Base-by-base conservation (phyloP, 2,797 vertebrate species). In the Alfaro cultratus region DNA sequence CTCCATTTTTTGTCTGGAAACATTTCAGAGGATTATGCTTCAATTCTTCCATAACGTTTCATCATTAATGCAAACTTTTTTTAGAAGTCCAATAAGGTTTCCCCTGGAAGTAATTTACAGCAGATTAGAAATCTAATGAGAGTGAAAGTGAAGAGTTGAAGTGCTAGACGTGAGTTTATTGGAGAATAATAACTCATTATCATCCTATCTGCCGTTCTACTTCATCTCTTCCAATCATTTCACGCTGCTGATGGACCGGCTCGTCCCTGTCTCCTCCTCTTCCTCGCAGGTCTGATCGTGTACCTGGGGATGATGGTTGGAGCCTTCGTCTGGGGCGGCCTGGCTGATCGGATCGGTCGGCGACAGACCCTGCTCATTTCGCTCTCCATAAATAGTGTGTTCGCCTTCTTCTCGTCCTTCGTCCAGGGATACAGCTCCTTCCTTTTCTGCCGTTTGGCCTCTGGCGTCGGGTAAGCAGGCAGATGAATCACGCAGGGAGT, bases 251-350 rank as follows among this genome's bases (percentile, higher is more conserved):
- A 31, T 55, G 1, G 4, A 16, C 18, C 64, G 34, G 6, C 34
- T 49, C 57, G 6, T 23, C 53, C 21, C 13, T 31, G 15, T 45
- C 47, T 47, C 23, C 41, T 31, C 72, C 49, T 47, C 49, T 76
- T 72, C 21, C 95, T 12, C 68, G n/a, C 41, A 99, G 98, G 98
- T 83, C 96, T 99, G 81, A 99, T 99, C 47, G 98, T 99, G 74
- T 99, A 99, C 93, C 94, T 99, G 95, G 98, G 98, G 70, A 99
- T 99, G 98, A 99, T 99, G 98, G 97, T 99, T 73, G 98, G 98
- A 0, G 98, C 98, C 7, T 99, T 99, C 85, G 92, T 99, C 80
- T 99, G 98, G 98, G 98, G 98, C 0, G 97, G 98, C 55, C 93
- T 99, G 92, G 98, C 98, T 0, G 98, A 99, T 87, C 96, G 97